Base-by-base conservation (phyloP, 2,113 vertebrate genomes). In the Bubo blakistoni region DNA sequence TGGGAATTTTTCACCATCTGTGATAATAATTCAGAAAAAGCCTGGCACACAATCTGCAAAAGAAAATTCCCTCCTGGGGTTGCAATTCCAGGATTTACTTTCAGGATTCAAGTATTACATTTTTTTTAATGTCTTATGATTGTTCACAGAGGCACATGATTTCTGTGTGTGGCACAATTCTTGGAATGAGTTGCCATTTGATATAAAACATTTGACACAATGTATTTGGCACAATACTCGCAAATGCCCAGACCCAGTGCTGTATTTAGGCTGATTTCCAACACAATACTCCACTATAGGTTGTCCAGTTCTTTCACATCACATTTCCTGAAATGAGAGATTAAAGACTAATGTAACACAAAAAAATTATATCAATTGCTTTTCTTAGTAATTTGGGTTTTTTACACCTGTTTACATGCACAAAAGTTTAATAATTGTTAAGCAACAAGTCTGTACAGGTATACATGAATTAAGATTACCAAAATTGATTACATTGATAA, bases 1-100 rank as follows among this genome's bases (percentile, higher is more conserved):
- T 91, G 95, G 94, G 91, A 96, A 84, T 95, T 93, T 96, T 97
- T 95, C 88, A 81, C 96, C 96, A 97, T 96, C 96, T 96, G 92
- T 95, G 94, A 86, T 74, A 96, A 91, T 93, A 95, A 92, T 79
- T 93, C 72, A 93, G 76, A 94, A 91, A 96, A 92, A 83, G 55
- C 82, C 87, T 93, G 88, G 88, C 91, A 94, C 4, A 4, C 67
- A 90, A 74, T 94, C 80, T 92, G 94, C 46, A 92, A 73, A 90
- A 88, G 80, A 94, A 79, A 81, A 89, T 81, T 86, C 69, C 88
- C 77, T 91, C 79, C 32, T 76, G 69, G 72, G 55, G 16, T 59
- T 84, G 26, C 12, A 72, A 46, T 71, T 96, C 72, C 42, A 88
- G 59, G 88, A 84, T 86, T 93, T 61, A 24, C 25, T 91, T 93